These are phyloP conservation scores for Phalloptychus januarius DNA, from an alignment of 2,797 vertebrate genomes.

Conservation along the genomic window DNA sequence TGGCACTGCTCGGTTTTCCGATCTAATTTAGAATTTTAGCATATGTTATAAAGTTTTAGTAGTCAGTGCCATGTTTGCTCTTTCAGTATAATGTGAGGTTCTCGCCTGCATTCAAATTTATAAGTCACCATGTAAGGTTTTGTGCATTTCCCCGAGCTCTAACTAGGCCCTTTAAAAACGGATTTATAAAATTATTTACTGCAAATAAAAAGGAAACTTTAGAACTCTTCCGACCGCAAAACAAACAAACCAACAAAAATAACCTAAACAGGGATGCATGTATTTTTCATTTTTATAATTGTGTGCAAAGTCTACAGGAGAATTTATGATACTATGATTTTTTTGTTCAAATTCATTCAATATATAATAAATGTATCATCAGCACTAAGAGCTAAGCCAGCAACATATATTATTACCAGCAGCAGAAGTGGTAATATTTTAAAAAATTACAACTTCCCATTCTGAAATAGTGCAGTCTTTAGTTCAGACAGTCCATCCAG, in stretches of 20 bases:
- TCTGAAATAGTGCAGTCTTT: neutral
- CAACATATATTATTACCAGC: neutral
- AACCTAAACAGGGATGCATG: too few species aligned
- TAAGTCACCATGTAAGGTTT: neutral
- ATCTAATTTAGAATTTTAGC: neutral
- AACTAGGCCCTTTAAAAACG: neutral
- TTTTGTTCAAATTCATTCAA: neutral
- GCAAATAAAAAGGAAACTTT: neutral
- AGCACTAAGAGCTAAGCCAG: neutral
- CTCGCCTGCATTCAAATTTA: neutral
- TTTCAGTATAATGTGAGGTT: neutral
- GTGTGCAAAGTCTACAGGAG: neutral
- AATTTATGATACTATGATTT: neutral
- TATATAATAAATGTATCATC: neutral
- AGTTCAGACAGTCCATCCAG: neutral
- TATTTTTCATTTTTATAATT: neutral
- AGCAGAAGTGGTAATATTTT: neutral
- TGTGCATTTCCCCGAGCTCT: neutral
- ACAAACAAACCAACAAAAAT: too few species aligned
- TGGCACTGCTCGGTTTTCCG: neutral
- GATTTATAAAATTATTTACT: neutral
- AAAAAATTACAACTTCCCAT: neutral
- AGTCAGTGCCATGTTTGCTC: neutral
- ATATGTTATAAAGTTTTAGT: constrained; percentile 1
- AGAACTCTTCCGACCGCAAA: too few species aligned